These are phyloP conservation scores for Bombycilla garrulus DNA, from an alignment of 2,113 vertebrate species.

Conservation along the genomic window DNA sequence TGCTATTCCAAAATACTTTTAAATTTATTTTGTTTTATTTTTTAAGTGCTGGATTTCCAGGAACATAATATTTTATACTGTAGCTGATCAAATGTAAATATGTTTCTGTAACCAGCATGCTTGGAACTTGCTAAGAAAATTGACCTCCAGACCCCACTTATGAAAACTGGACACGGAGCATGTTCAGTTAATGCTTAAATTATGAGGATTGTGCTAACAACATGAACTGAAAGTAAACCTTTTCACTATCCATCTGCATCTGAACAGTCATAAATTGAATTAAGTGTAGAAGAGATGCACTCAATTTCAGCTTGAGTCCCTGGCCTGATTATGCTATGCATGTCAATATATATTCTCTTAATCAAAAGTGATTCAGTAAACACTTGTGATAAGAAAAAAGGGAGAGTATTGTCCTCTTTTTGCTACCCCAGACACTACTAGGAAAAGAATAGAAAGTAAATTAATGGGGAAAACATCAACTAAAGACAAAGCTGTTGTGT, in stretches of 20 bases:
- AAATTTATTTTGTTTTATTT: background rate
- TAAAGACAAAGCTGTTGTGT: background rate
- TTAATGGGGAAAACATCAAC: background rate
- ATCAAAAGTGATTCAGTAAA: slow-evolving; percentile 66
- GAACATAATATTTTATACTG: background rate
- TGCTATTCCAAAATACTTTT: background rate
- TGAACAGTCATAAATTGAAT: slow-evolving; percentile 70
- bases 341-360: slow-evolving; percentile 67
- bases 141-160: slow-evolving; percentile 57
- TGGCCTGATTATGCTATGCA: slow-evolving; percentile 58
- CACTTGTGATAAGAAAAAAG: slow-evolving; percentile 8
- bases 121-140: slow-evolving; percentile 46
- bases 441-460: background rate
- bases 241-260: slow-evolving; percentile 61
- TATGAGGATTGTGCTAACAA: slow-evolving; percentile 64
- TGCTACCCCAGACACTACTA: background rate
- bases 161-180: slow-evolving; percentile 55
- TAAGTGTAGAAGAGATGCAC: slow-evolving; percentile 59
- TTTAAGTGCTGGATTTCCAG: background rate
- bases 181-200: slow-evolving; percentile 75
- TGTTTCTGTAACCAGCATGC: slow-evolving; percentile 38
- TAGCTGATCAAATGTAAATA: slow-evolving; percentile 12
- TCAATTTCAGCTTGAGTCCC: slow-evolving; percentile 54
- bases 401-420: background rate
- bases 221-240: slow-evolving; percentile 71